These are phyloP conservation scores for Melikaiella ostensackeni DNA, from an alignment of 2,888 invertebrate genomes.

Conservation along the genomic window DNA sequence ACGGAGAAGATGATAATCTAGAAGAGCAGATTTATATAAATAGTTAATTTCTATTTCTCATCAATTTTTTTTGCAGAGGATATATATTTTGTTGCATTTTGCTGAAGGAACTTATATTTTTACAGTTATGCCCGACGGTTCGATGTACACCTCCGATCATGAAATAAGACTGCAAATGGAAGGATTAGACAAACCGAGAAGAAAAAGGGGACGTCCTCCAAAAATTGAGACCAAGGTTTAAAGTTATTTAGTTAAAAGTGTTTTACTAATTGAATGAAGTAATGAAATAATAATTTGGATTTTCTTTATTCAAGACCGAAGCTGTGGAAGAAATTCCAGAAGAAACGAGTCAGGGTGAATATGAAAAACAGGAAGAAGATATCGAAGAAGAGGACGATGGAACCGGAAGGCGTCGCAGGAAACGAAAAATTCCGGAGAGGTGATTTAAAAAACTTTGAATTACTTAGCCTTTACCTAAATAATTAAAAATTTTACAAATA, in stretches of 20 bases:
- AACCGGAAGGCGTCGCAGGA: constrained; percentile 81
- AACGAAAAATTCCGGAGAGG: constrained; percentile 83
- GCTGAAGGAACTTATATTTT: constrained; percentile 44
- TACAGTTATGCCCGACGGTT: constrained; percentile 82
- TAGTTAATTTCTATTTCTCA: constrained; percentile 70
- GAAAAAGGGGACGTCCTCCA: constrained; percentile 85
- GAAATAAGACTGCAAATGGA: constrained; percentile 82
- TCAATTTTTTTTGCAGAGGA: background rate
- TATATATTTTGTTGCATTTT: constrained; percentile 14
- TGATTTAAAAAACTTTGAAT: constrained; percentile 45
- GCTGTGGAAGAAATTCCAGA: constrained; percentile 58
- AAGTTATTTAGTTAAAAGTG: constrained; percentile 61
- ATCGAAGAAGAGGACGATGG: constrained; percentile 76
- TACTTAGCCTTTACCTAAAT: no score
- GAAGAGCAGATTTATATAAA: constrained; percentile 79
- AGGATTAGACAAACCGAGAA: constrained; percentile 83
- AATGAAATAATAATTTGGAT: background rate
- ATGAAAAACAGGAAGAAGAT: constrained; percentile 73
- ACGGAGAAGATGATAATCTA: constrained; percentile 68
- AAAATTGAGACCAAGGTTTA: constrained; percentile 76
- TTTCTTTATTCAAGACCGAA: constrained; percentile 47
- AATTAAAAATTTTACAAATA: background rate
- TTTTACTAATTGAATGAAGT: background rate
- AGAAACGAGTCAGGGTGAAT: constrained; percentile 70
- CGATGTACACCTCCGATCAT: constrained; percentile 83